These are phyloP conservation scores for Scolopax rusticola DNA, from an alignment of 2,797 vertebrate species.

Conservation along the genomic window DNA sequence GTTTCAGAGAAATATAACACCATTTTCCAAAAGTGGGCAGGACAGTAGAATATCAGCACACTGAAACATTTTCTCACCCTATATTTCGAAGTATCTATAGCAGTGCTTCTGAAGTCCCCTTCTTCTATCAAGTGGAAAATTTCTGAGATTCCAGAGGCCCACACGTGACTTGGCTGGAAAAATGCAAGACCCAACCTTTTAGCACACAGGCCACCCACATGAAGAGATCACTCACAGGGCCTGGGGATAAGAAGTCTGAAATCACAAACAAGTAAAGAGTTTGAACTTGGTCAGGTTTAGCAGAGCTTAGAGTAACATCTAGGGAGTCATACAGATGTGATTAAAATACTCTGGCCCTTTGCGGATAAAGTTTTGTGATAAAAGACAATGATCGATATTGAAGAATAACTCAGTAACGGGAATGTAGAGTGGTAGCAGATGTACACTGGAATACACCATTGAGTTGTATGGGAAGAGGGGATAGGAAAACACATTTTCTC, in stretches of 20 bases:
- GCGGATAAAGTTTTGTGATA: background rate
- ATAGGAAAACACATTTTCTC: background rate
- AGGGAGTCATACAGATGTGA: background rate
- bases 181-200: slow-evolving; percentile 50
- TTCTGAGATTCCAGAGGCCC: slow-evolving; percentile 64
- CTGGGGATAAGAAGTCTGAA: slow-evolving; percentile 49
- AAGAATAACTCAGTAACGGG: background rate
- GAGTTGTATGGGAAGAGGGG: background rate
- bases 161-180: slow-evolving; percentile 59
- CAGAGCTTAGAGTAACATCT: slow-evolving; percentile 18
- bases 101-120: slow-evolving; percentile 52
- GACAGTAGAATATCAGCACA: background rate
- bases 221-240: slow-evolving; percentile 43
- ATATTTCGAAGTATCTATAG: slow-evolving; percentile 21
- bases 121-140: slow-evolving; percentile 70
- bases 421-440: background rate
- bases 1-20: background rate
- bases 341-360: background rate
- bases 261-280: slow-evolving; percentile 45
- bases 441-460: background rate
- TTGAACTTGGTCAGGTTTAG: slow-evolving; percentile 26
- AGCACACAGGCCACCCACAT: slow-evolving; percentile 57
- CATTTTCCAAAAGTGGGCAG: background rate
- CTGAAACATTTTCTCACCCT: slow-evolving; percentile 1
- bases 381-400: background rate